Evolutionary conservation across 2,888 invertebrate genomes (phyloP).

Genomic region (Apamea monoglypha): DNA sequence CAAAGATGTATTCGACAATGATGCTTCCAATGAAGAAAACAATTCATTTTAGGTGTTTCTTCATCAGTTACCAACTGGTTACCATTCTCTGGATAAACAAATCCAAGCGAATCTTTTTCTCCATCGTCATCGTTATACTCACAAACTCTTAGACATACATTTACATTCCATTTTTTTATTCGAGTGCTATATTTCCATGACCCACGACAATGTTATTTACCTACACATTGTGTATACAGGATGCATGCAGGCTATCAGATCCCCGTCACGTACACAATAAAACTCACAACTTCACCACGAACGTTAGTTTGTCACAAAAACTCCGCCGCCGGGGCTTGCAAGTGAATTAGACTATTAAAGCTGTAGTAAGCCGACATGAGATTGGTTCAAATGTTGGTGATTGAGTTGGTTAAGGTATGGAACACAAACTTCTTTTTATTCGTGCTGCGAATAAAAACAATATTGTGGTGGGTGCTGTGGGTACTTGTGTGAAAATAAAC

Average conservation of each 20-base stretch:
- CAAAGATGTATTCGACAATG: background rate
- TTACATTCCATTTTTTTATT: slow-evolving; percentile 30
- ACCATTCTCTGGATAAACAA: background rate
- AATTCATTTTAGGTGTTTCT: background rate
- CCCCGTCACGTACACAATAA: slow-evolving; percentile 85
- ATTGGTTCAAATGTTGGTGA: slow-evolving; percentile 63
- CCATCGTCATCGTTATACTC: background rate
- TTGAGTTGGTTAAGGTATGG: slow-evolving; percentile 31
- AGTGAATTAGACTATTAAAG: slow-evolving; percentile 81
- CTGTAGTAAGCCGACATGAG: slow-evolving; percentile 57
- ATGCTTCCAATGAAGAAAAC: background rate
- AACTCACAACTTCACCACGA: slow-evolving; percentile 80
- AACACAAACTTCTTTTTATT: slow-evolving; percentile 7
- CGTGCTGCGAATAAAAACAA: background rate
- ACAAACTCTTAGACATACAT: slow-evolving; percentile 2
- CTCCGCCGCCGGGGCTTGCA: slow-evolving; percentile 76
- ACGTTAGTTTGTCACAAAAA: slow-evolving; percentile 81
- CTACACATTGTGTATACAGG: slow-evolving; percentile 59
- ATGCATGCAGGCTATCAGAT: slow-evolving; percentile 69
- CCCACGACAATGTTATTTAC: slow-evolving; percentile 59
- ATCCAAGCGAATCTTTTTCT: background rate
- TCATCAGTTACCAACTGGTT: background rate
- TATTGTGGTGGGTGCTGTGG: background rate
- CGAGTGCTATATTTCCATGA: slow-evolving; percentile 37
- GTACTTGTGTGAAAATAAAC: background rate